These are phyloP conservation scores for Scaptodrosophila latifasciaeformis DNA, from an alignment of 2,888 invertebrate species.

Conservation along the genomic window DNA sequence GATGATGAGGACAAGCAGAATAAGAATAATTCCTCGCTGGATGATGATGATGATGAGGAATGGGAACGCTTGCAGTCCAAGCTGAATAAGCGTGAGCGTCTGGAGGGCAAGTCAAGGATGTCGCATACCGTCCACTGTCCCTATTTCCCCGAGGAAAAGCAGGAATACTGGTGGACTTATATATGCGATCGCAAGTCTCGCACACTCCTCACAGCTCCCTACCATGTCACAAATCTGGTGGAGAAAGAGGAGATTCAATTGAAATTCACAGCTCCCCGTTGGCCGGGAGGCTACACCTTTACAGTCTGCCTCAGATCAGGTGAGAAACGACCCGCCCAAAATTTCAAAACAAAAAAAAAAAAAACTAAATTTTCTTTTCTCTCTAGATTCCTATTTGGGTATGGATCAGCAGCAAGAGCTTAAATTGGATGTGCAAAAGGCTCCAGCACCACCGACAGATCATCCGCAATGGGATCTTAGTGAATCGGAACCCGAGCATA, in stretches of 20 bases:
- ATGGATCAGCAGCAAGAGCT: conserved; percentile 96
- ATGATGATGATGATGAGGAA: conserved; percentile 88
- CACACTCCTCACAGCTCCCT: conserved; percentile 92
- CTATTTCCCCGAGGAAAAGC: conserved; percentile 94
- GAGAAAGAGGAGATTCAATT: conserved; percentile 93
- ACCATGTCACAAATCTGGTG: conserved; percentile 94
- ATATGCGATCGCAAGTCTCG: conserved; percentile 96
- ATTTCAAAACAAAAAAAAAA: not conserved
- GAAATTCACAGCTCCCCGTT: conserved; percentile 96
- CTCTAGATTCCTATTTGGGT: conserved; percentile 93
- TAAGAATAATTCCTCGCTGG: conserved; percentile 74
- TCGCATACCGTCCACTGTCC: conserved; percentile 99
- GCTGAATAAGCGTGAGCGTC: conserved; percentile 88
- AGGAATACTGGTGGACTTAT: conserved; percentile 99
- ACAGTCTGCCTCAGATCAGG: conserved; percentile 92
- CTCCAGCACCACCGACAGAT: conserved; percentile 90
- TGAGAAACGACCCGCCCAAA: conserved; percentile 50
- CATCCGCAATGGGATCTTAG: conserved; percentile 99
- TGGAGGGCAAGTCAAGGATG: conserved; percentile 94
- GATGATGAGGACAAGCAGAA: conserved; percentile 80
- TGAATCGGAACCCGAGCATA: conserved; percentile 88
- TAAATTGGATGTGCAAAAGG: conserved; percentile 98
- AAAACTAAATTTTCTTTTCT: not conserved
- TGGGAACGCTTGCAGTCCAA: conserved; percentile 94
- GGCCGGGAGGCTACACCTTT: conserved; percentile 94